Evolutionary conservation across 2,888 invertebrate genomes (phyloP), one percentile per base, ranked within the genome.

Genomic region (Aquatica leii): DNA sequence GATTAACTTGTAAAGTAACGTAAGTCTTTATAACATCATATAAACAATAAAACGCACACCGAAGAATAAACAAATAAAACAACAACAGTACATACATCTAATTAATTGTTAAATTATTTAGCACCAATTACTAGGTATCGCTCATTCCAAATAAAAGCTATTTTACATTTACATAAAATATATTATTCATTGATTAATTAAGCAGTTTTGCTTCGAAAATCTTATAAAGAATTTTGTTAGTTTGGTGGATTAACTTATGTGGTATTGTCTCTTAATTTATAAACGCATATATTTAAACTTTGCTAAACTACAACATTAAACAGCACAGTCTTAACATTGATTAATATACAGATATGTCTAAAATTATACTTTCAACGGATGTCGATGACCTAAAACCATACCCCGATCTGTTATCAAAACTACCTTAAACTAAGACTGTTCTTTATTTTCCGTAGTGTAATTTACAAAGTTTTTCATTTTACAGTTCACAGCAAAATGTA

Each of bases 271-370:
- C 54, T 54, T 20, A 17, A 46, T 17, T 24, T 49, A 60, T 31
- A 54, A 17, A 60, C 54, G 50, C 21, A 37, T 37, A 53, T 40
- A 40, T 37, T 52, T 49, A n/a, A 56, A 31, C n/a, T 20, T 35
- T 49, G 31, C 50, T 43, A 43, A 50, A 24, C 51, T 62, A 62
- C 57, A 40, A 68, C 68, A 68, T 68, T 56, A 64, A 68, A 67
- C 67, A 63, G 59, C 41, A 63, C 63, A 70, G 70, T 70, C 70
- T 70, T 70, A 24, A 70, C 67, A 70, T 65, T 69, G 68, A 65
- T 65, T 67, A 65, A 66, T 53, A 70, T 69, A 70, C 62, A 67
- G 70, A 69, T 70, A 69, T 69, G 68, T 70, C 67, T 67, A 69
- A 58, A 65, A 65, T 59, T 60, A 60, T 40, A 54, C 54, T 54